Conservation (phyloP, 2,113 vertebrate genomes). For the Maccullochella peelii region DNA sequence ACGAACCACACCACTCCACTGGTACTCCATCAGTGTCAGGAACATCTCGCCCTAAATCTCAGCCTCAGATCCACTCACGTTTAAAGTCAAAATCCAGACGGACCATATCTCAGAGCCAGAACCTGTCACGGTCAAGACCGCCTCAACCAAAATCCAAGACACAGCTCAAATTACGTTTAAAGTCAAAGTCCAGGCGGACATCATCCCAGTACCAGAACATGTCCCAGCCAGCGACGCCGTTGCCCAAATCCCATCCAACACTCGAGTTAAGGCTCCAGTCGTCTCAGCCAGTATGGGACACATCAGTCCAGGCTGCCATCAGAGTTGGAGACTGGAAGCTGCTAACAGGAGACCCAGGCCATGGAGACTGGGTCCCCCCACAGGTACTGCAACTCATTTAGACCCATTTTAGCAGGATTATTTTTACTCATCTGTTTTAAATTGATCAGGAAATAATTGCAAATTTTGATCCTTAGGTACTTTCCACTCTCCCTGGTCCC, state of each 20-base stretch:
- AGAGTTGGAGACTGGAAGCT: conserved; percentile 95
- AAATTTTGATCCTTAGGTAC: conserved; percentile 81
- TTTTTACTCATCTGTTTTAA: not conserved
- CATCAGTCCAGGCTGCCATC: conserved; percentile 92
- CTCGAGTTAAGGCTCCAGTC: not conserved
- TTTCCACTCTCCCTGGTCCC: conserved; percentile 89
- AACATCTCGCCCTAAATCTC: conserved; percentile 3
- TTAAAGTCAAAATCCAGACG: conserved; percentile 38
- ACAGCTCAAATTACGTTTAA: not conserved
- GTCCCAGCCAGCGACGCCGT: not conserved
- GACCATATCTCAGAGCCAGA: conserved; percentile 18
- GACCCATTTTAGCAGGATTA: not conserved
- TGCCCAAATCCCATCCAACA: not conserved
- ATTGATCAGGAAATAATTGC: not conserved
- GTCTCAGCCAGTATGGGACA: conserved; percentile 89
- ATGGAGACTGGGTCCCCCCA: conserved; percentile 94
- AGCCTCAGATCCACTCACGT: not conserved
- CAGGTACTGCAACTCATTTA: conserved; percentile 81
- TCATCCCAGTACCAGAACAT: conserved; percentile 36
- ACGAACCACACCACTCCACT: not conserved
- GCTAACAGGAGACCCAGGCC: conserved; percentile 93
- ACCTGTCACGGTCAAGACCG: conserved; percentile 7
- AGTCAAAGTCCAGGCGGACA: conserved; percentile 33
- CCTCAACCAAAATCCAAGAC: conserved; percentile 29
- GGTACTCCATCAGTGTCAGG: not conserved